A percentile compares a stretch with the other conserved stretches of the same genome.
Conservation (phyloP, 2,113 vertebrate genomes). For the Urocynchramus pylzowi region DNA sequence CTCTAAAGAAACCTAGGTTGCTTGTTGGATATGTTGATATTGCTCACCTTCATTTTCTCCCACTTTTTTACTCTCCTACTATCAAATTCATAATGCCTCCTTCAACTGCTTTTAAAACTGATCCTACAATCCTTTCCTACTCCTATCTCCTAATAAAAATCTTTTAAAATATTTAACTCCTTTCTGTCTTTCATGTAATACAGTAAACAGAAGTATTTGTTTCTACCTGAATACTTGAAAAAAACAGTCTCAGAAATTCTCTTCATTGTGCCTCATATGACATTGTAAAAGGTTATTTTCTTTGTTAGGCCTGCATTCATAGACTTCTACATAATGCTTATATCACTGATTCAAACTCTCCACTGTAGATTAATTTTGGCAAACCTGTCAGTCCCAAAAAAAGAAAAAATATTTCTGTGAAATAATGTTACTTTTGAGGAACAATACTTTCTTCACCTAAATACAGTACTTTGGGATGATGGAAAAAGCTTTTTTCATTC, state of each 20-base stretch:
- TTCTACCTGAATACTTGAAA: neutral
- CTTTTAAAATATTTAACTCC: neutral
- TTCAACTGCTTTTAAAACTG: neutral
- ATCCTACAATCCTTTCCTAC: neutral
- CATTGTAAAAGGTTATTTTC: neutral
- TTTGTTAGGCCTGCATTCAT: neutral
- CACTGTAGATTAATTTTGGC: neutral
- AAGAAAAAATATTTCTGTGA: neutral
- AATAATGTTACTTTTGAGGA: neutral
- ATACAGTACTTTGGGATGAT: neutral
- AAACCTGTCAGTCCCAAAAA: neutral
- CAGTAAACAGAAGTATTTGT: neutral
- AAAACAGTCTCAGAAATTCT: neutral
- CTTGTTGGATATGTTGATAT: neutral
- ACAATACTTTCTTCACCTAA: neutral
- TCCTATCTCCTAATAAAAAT: neutral
- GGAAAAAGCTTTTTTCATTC: neutral
- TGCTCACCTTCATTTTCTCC: neutral
- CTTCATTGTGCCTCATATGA: neutral
- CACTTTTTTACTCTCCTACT: neutral
- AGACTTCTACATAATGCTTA: neutral
- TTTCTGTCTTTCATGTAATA: neutral
- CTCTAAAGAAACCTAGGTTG: neutral
- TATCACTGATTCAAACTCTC: neutral
- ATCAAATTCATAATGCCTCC: neutral